Evolutionary conservation across 2,888 invertebrate species (phyloP).

Genomic region (Sycophila texana): DNA sequence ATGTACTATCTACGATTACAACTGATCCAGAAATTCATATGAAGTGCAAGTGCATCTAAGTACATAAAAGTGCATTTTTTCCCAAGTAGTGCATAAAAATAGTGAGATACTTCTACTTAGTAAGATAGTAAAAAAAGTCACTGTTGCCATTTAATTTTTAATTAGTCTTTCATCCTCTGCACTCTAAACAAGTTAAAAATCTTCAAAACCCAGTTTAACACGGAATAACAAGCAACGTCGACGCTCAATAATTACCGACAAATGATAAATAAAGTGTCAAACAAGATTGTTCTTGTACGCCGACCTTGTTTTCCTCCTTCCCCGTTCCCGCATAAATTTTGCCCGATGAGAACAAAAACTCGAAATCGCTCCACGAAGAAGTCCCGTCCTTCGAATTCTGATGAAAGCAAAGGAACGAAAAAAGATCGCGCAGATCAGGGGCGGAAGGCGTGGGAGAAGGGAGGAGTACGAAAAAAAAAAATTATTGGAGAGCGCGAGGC

Average conservation of each 20-base stretch:
- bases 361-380: not conserved
- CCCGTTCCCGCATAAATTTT: slow-evolving; percentile 31
- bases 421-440: not conserved
- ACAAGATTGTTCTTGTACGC: slow-evolving; percentile 1
- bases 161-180: too few species aligned
- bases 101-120: too few species aligned
- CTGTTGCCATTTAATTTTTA: too few species aligned
- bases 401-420: not conserved
- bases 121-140: too few species aligned
- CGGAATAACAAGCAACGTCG: not conserved
- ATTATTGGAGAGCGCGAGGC: not conserved
- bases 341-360: slow-evolving; percentile 5
- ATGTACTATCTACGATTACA: too few species aligned
- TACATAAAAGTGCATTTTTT: too few species aligned
- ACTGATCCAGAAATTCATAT: too few species aligned
- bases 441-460: not conserved
- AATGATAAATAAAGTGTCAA: slow-evolving; percentile 28
- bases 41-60: too few species aligned
- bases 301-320: not conserved
- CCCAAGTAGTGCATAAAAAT: too few species aligned
- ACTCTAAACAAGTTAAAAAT: too few species aligned
- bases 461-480: not conserved
- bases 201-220: too few species aligned
- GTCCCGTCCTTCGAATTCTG: slow-evolving; percentile 17
- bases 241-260: not conserved